Evolutionary conservation across 2,888 invertebrate genomes (phyloP).

Genomic region (Parnassius apollo): DNA sequence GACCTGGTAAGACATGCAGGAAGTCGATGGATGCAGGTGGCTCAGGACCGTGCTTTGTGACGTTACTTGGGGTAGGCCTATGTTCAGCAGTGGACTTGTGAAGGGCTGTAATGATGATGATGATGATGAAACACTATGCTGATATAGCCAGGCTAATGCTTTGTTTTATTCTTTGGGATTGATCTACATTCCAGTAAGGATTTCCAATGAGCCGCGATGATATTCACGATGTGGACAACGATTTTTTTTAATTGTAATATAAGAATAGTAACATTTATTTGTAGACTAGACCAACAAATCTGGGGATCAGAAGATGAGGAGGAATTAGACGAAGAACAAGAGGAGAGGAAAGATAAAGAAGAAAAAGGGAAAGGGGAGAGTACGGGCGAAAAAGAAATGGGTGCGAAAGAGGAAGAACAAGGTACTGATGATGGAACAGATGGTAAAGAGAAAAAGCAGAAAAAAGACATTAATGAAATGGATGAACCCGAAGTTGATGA

Average conservation of each 20-base stretch:
- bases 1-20: too few species aligned
- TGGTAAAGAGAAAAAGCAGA: conserved; percentile 77
- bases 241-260: too few species aligned
- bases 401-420: conserved; percentile 85
- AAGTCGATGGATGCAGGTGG: too few species aligned
- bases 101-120: too few species aligned
- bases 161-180: too few species aligned
- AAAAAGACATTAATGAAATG: conserved; percentile 90
- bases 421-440: conserved; percentile 79
- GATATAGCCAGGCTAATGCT: too few species aligned
- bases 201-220: not conserved
- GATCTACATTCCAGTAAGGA: too few species aligned
- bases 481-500: conserved; percentile 90
- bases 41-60: too few species aligned
- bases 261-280: not conserved
- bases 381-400: conserved; percentile 85
- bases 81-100: too few species aligned
- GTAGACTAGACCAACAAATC: conserved; percentile 86
- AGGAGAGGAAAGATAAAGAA: conserved; percentile 79
- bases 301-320: conserved; percentile 93
- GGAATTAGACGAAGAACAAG: conserved; percentile 79
- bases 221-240: not conserved
- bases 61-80: too few species aligned
- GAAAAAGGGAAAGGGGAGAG: conserved; percentile 83
- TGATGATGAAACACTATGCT: too few species aligned